Conservation (phyloP, 2,113 vertebrate genomes). For the Callorhinus ursinus region DNA sequence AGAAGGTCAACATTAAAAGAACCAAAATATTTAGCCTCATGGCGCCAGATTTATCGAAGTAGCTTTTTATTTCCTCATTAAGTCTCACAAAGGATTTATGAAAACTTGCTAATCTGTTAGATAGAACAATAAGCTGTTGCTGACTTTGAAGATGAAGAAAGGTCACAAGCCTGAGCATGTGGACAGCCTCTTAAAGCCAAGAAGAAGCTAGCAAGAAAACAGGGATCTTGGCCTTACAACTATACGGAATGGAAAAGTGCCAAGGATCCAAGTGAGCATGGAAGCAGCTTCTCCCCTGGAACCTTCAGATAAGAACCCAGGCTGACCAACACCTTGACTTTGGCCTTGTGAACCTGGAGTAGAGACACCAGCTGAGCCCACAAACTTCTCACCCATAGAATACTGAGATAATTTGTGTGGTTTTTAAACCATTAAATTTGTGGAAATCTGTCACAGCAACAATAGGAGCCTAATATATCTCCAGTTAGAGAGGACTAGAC, state of each 20-base stretch:
- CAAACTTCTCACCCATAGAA: background rate
- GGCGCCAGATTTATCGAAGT: background rate
- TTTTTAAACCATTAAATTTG: background rate
- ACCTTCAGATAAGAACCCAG: background rate
- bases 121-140: background rate
- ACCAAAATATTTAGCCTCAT: constrained; percentile 27
- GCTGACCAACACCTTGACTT: background rate
- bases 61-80: constrained; percentile 1
- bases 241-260: background rate
- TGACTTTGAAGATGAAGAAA: background rate
- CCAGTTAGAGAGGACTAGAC: background rate
- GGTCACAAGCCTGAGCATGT: background rate
- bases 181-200: background rate
- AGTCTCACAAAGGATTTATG: constrained; percentile 1
- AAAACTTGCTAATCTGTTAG: constrained; percentile 35
- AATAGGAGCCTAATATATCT: background rate
- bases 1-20: constrained; percentile 2
- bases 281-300: too few relatives aligned
- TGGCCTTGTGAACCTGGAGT: background rate
- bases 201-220: background rate
- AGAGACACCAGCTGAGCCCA: background rate
- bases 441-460: background rate
- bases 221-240: background rate
- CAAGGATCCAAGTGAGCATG: background rate
- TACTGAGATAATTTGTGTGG: background rate